Base-by-base conservation (phyloP, 2,797 vertebrate species). In the Cirrhinus mrigala region DNA sequence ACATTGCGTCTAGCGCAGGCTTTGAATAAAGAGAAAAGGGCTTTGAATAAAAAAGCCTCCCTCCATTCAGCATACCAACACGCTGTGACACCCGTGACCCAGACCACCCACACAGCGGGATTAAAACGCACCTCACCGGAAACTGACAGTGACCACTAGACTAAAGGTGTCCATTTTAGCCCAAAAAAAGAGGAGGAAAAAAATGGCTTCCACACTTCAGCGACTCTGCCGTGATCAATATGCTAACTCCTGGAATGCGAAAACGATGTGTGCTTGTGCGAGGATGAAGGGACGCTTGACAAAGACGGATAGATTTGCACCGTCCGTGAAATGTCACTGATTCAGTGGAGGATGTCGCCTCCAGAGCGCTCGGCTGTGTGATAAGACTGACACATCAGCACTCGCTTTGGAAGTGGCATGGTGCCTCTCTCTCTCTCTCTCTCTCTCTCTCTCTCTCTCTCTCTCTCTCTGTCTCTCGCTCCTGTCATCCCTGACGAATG, bases 251-350 rank as follows among this genome's bases (percentile, higher is more conserved):
- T 89, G 91, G 92, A 95, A 95, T 95, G 94, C 94, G 94, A 94
- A 95, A 95, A 94, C 92, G 86, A 56, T 24, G 71, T 73, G 89
- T 92, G 94, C 89, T 87, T 82, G 76, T 22, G 69, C 56, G 37
- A 60, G 73, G 79, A 85, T 66, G 77, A 78, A 83, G 88, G 86
- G 91, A 91, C 88, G 91, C 92, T 92, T 96, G 94, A 96, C 95
- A 95, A 94, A 95, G 96, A 96, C 92, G 94, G 96, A 96, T 96
- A 96, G 96, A 96, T 96, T 95, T 94, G 94, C 95, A 94, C 93
- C 95, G 94, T 95, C 95, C 95, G 94, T 95, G 95, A 96, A 96
- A 96, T 96, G 96, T 96, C 96, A 96, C 93, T 92, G 95, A 96
- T 96, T 95, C 95, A 95, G 95, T 95, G 94, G 95, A 95, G 95